These are phyloP conservation scores for Octodon degus DNA, from an alignment of 2,113 vertebrate species.

Conservation along the genomic window DNA sequence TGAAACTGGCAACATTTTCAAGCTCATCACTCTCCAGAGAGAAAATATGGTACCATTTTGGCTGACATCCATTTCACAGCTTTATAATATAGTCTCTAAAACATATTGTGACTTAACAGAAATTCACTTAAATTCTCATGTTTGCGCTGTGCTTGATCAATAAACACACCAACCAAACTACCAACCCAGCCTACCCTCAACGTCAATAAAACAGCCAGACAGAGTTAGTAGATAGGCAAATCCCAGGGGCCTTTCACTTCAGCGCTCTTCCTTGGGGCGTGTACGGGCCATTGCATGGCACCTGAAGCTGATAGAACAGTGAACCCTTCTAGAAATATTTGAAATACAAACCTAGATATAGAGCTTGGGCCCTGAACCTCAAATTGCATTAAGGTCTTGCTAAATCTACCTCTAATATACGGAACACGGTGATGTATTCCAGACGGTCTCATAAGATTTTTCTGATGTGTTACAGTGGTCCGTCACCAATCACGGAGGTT, in stretches of 20 bases:
- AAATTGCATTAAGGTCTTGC: background rate
- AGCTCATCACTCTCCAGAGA: background rate
- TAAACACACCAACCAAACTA: background rate
- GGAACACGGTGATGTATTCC: background rate
- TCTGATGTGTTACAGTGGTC: background rate
- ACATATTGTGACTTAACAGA: background rate
- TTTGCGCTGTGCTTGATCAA: slow-evolving; percentile 21
- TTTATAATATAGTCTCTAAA: background rate
- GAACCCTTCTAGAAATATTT: background rate
- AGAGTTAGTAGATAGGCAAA: background rate
- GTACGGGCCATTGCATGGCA: background rate
- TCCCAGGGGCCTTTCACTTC: background rate
- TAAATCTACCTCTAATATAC: background rate
- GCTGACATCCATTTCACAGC: background rate
- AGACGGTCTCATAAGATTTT: background rate
- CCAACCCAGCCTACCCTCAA: background rate
- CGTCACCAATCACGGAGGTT: no score
- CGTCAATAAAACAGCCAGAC: background rate
- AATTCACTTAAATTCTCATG: slow-evolving; percentile 21
- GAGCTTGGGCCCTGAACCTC: background rate
- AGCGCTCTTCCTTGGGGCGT: background rate
- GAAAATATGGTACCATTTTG: background rate
- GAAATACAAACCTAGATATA: background rate
- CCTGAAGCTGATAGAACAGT: background rate
- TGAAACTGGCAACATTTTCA: background rate